Base-by-base conservation (phyloP, 1,140 invertebrate species). In the Drosophila serrata region DNA sequence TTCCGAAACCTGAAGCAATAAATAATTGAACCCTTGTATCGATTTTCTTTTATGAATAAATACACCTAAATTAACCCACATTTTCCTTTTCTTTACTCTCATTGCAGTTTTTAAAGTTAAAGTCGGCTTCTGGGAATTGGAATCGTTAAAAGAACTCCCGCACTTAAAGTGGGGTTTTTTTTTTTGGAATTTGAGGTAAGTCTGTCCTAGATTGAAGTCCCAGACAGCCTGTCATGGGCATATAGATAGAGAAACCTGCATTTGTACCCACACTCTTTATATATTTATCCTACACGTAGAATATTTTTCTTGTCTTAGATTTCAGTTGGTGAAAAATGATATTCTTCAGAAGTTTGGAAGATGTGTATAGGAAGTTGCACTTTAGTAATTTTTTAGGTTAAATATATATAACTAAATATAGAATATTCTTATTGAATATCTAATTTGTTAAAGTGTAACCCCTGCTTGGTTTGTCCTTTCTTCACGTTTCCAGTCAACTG, bases 401-500 rank as follows among this genome's bases (percentile, higher is more conserved):
- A 17, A 13, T 22, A 3, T 19, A 19, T 43, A 6, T 43, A 43
- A 6, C 12, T 1, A 19, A 12, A 19, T 17, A 42, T 42, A 35
- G 8, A 2, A 11, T 11, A 17, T 42, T 4, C 0, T 0, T 1
- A 5, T 19, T 11, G 11, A 5, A 11, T 9, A 2, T 0, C 9
- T 2, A 8, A 1, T 15, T 46, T 0, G 8, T 46, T 46, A 1
- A 27, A 53, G 61, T 69, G 62, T 17, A 63, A 12, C 13, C 33
- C 29, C 13, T 39, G 17, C 40, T 19, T 27, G 33, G 58, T 35
- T 13, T 69, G 40, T 67, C 73, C 57, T 76, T 61, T 62, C 56
- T 59, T 56, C 49, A 69, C 64, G 63, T 60, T 78, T 77, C 55
- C 64, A 57, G 62, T 63, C 70, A 79, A 69, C 82, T 88, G 79